These are phyloP conservation scores for Thamnaconus septentrionalis DNA, from an alignment of 2,113 vertebrate species.

Conservation along the genomic window DNA sequence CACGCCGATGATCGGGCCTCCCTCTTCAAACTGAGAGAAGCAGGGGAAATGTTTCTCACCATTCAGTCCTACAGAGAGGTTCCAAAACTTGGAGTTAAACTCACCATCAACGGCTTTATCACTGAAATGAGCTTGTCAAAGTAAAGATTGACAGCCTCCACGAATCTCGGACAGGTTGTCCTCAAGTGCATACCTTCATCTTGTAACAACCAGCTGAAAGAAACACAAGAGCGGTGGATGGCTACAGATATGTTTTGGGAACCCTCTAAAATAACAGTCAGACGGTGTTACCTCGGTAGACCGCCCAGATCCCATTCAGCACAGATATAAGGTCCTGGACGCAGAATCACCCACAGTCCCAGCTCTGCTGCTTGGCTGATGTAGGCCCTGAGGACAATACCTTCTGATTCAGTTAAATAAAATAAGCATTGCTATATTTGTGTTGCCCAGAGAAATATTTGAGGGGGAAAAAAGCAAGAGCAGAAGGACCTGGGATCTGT, in stretches of 20 bases:
- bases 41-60: neutral
- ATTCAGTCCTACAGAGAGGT: too few species aligned
- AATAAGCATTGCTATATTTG: too few species aligned
- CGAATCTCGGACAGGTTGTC: conserved; percentile 86
- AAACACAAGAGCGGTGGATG: neutral
- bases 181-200: conserved; percentile 86
- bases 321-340: conserved; percentile 93
- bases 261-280: conserved; percentile 35
- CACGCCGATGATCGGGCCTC: conserved; percentile 89
- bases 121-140: conserved; percentile 80
- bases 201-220: conserved; percentile 84
- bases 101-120: conserved; percentile 84
- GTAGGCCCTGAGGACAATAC: conserved; percentile 75
- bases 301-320: conserved; percentile 89
- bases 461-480: too few species aligned
- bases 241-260: neutral
- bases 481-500: too few species aligned
- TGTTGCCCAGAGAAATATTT: too few species aligned
- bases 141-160: conserved; percentile 80
- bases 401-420: neutral
- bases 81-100: neutral
- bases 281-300: conserved; percentile 65
- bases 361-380: conserved; percentile 80
- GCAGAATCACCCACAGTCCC: conserved; percentile 88
- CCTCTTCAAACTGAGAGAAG: conserved; percentile 61